Conservation (phyloP, 1,140 invertebrate species). For the Drosophila seguyi region DNA sequence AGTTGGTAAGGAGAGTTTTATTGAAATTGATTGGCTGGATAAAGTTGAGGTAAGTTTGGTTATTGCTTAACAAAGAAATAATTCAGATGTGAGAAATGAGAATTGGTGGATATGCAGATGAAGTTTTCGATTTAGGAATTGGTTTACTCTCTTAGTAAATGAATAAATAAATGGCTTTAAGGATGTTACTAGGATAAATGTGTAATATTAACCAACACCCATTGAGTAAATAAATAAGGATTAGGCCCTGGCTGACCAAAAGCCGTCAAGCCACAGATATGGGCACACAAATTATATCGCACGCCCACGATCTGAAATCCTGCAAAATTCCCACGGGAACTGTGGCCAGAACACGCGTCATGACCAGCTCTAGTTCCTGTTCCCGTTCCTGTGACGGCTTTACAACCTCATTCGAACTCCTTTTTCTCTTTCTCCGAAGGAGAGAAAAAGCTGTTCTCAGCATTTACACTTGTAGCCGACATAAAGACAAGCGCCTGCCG, state of each 20-base stretch:
- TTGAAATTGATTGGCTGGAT: slow-evolving; percentile 43
- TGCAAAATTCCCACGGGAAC: slow-evolving; percentile 70
- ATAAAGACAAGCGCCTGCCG: slow-evolving; percentile 60
- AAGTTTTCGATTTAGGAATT: neutral
- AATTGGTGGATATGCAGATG: neutral
- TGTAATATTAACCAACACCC: neutral
- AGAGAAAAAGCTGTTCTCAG: slow-evolving; percentile 60
- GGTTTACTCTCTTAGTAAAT: neutral
- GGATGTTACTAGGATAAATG: neutral
- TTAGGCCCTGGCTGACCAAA: slow-evolving; percentile 12
- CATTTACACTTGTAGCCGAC: slow-evolving; percentile 67
- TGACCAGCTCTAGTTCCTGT: slow-evolving; percentile 6
- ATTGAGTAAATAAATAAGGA: slow-evolving; percentile 1
- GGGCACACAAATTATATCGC: slow-evolving; percentile 47
- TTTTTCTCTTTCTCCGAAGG: slow-evolving; percentile 1
- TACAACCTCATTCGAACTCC: slow-evolving; percentile 1
- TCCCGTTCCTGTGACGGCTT: slow-evolving; percentile 6
- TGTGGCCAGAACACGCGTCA: slow-evolving; percentile 46
- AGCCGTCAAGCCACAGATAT: slow-evolving; percentile 13
- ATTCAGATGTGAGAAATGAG: slow-evolving; percentile 1
- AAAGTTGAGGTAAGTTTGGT: slow-evolving; percentile 23
- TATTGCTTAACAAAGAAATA: neutral
- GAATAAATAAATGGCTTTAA: neutral
- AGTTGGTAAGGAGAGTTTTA: slow-evolving; percentile 34
- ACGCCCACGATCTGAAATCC: slow-evolving; percentile 61